These are phyloP conservation scores for Melangyna quadrimaculata DNA, from an alignment of 2,888 invertebrate species.

Conservation along the genomic window DNA sequence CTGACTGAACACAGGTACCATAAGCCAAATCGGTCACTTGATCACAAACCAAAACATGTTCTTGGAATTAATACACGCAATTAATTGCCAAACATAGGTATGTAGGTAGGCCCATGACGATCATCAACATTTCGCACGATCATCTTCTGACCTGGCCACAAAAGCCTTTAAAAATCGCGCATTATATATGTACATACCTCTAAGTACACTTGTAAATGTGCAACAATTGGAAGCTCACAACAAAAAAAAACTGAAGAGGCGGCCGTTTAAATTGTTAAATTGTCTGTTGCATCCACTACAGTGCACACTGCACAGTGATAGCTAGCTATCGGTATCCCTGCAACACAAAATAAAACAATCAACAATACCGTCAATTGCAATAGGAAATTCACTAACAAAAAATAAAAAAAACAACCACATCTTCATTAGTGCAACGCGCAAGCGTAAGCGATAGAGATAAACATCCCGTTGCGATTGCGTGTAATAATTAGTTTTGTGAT, in stretches of 20 bases:
- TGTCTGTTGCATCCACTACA: not conserved
- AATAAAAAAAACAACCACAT: not conserved
- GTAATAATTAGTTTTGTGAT: constrained; percentile 42
- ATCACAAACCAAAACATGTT: not conserved
- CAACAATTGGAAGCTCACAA: not conserved
- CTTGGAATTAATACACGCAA: not conserved
- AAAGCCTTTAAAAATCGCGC: not conserved
- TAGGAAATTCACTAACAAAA: not conserved
- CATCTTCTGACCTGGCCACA: constrained; percentile 2
- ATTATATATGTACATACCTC: not conserved
- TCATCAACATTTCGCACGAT: not conserved
- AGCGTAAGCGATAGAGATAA: constrained; percentile 28
- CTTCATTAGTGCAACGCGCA: constrained; percentile 37
- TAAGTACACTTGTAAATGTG: not conserved
- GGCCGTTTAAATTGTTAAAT: not conserved
- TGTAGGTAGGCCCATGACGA: not conserved
- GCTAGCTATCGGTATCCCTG: not conserved
- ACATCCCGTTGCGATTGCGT: constrained; percentile 46
- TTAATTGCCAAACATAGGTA: not conserved
- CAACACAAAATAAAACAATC: not conserved
- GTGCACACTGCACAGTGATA: not conserved
- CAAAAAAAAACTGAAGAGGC: not conserved
- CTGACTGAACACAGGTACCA: too few species aligned
- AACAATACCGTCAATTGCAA: not conserved
- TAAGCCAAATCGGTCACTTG: not conserved